phyloP scores from a whole-genome alignment of 2,888 invertebrate genomes.

The Cremastinae sp. region DNA sequence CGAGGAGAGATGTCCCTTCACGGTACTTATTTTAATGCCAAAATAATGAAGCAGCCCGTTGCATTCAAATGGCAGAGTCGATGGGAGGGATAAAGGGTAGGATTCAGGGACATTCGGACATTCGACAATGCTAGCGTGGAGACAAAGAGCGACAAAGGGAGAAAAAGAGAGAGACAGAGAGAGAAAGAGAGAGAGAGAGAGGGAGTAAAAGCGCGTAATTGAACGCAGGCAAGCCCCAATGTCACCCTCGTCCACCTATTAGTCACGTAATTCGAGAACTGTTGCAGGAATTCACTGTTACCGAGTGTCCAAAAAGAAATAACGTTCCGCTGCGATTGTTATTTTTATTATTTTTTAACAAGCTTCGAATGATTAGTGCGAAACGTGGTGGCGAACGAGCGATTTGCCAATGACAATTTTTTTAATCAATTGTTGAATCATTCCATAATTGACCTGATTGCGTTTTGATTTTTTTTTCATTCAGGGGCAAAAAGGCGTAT shows the following conservation, averaged over 20 bases:
- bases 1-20: conserved; percentile 56
- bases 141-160: neutral
- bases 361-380: too few relatives aligned
- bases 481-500: too few relatives aligned
- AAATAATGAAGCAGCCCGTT: conserved; percentile 70
- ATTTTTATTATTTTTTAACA: conserved; percentile 24
- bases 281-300: conserved; percentile 20
- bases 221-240: conserved; percentile 58
- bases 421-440: neutral
- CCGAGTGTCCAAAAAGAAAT: conserved; percentile 19
- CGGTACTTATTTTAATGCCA: conserved; percentile 71
- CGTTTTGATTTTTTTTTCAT: too few relatives aligned
- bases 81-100: conserved; percentile 6
- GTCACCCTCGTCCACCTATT: conserved; percentile 48
- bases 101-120: neutral
- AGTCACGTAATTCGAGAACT: conserved; percentile 44
- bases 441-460: too few relatives aligned
- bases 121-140: conserved; percentile 40
- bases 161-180: neutral
- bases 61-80: conserved; percentile 60
- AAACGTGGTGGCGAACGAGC: too few relatives aligned
- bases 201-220: conserved; percentile 62
- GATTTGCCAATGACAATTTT: neutral
- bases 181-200: conserved; percentile 13
- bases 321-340: conserved; percentile 16